Conservation (phyloP, 2,113 vertebrate genomes). For the Chascanopsetta lugubris region DNA sequence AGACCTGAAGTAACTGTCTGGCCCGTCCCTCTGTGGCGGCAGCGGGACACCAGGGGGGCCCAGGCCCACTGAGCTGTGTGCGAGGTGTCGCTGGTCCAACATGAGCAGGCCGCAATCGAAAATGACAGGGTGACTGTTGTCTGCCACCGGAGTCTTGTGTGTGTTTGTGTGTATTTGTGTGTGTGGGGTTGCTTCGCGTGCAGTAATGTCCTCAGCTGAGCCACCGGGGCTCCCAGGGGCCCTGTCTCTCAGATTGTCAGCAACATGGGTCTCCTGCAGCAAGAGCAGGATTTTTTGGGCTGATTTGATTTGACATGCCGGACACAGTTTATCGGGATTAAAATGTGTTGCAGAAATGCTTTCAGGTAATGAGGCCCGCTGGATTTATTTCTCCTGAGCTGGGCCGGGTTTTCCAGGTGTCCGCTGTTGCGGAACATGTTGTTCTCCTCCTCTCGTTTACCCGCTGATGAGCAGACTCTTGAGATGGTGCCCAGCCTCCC, state of each 20-base stretch:
- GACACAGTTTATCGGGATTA: constrained; percentile 54
- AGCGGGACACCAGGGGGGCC: constrained; percentile 72
- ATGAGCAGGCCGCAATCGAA: constrained; percentile 75
- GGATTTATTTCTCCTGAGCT: constrained; percentile 11
- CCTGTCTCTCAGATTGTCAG: constrained; percentile 66
- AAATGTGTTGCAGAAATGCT: constrained; percentile 59
- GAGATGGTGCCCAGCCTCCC: background rate
- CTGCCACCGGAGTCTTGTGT: constrained; percentile 61
- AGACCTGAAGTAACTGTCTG: constrained; percentile 79
- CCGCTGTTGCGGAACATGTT: background rate
- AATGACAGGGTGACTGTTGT: constrained; percentile 82
- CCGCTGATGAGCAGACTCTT: background rate
- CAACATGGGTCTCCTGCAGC: constrained; percentile 52
- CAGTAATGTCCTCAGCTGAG: constrained; percentile 75
- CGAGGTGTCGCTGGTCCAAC: constrained; percentile 79
- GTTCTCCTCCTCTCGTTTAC: background rate
- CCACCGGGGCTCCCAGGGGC: constrained; percentile 49
- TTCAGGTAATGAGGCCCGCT: constrained; percentile 55
- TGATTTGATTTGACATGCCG: constrained; percentile 60
- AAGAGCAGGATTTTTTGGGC: constrained; percentile 45
- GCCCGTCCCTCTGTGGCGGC: constrained; percentile 72
- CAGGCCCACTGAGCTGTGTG: constrained; percentile 61
- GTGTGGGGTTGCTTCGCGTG: constrained; percentile 57
- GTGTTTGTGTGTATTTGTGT: constrained; percentile 38
- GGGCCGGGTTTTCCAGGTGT: constrained; percentile 2